A percentile compares a stretch with the other conserved stretches of the same genome.
Evolutionary conservation across 2,113 vertebrate species (phyloP).

Genomic region (Indicator indicator): DNA sequence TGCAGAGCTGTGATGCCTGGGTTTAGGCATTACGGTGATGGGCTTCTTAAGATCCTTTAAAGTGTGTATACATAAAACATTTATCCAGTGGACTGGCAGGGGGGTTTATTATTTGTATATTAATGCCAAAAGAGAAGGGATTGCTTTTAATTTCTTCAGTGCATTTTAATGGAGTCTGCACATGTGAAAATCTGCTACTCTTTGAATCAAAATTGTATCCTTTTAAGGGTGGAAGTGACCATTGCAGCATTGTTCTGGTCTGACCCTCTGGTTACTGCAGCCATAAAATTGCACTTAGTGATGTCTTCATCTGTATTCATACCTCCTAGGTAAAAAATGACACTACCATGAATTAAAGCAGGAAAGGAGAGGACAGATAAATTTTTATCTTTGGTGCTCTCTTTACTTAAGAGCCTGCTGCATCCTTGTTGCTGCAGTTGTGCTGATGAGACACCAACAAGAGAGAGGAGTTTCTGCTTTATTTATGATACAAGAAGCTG

Average conservation of each 20-base stretch:
- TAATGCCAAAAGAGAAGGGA: neutral
- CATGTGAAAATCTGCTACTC: accelerated
- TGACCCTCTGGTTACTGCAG: neutral
- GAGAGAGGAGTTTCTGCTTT: neutral
- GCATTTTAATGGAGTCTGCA: neutral
- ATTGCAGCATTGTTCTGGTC: neutral
- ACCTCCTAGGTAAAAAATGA: neutral
- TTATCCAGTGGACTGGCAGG: neutral
- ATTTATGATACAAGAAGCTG: neutral
- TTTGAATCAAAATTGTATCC: neutral
- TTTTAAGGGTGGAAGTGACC: neutral
- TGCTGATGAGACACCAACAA: neutral
- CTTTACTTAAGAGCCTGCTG: neutral
- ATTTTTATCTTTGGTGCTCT: neutral
- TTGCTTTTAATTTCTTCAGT: neutral
- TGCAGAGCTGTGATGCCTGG: neutral
- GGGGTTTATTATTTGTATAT: neutral
- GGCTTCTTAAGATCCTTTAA: neutral
- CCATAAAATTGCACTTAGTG: neutral
- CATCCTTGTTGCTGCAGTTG: neutral
- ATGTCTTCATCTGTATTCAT: neutral
- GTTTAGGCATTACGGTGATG: neutral
- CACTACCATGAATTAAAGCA: neutral
- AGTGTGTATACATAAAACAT: neutral
- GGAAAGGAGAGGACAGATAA: neutral